phyloP scores from a whole-genome alignment of 2,113 vertebrate species.

The Upupa epops region DNA sequence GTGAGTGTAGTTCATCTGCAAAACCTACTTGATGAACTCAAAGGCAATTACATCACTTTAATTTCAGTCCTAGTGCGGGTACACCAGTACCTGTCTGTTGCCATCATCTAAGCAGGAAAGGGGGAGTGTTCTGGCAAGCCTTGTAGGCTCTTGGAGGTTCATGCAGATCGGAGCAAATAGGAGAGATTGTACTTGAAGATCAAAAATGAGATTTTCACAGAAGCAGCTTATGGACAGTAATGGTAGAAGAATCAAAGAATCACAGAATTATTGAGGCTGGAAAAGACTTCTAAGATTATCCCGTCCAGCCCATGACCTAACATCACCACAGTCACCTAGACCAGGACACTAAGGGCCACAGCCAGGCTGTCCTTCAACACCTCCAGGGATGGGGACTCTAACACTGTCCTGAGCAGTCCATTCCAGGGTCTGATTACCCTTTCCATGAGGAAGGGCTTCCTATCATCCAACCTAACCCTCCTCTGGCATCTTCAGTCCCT shows the following conservation, averaged over 20 bases:
- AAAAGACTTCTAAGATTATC: too few species aligned
- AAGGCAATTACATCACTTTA: neutral
- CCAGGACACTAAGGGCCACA: too few species aligned
- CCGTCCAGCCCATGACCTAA: too few species aligned
- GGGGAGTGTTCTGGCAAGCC: neutral
- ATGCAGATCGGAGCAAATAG: neutral
- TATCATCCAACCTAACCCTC: too few species aligned
- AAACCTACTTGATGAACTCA: neutral
- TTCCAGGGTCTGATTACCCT: too few species aligned
- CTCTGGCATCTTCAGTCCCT: too few species aligned
- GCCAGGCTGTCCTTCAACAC: too few species aligned
- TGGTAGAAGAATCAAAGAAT: neutral
- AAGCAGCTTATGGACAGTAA: neutral
- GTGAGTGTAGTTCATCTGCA: neutral
- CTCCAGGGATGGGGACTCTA: too few species aligned
- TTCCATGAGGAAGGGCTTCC: too few species aligned
- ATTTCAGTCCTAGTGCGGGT: neutral
- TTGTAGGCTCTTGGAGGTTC: neutral
- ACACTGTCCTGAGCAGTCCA: too few species aligned
- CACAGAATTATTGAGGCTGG: too few species aligned
- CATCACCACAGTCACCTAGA: too few species aligned
- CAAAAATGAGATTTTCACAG: neutral
- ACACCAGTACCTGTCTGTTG: neutral
- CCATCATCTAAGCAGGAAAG: neutral
- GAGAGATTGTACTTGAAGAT: neutral